Base-by-base conservation (phyloP, 1,140 invertebrate genomes). In the Diorhabda sublineata region DNA sequence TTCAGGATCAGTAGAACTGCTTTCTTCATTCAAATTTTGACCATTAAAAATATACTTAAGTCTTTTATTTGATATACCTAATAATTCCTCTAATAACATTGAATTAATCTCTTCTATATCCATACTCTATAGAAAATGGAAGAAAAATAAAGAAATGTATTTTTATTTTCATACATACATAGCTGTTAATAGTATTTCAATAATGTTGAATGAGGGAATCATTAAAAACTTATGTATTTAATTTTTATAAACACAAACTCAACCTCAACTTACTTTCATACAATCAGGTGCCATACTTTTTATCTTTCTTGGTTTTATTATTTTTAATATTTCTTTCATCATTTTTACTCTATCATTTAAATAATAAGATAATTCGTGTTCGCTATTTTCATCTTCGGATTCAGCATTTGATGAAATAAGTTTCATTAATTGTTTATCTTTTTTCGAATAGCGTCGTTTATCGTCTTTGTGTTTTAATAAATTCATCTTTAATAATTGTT, bases 281-380 rank as follows among this genome's bases (percentile, higher is more conserved):
- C 85, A 87, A 42, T 85, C 83, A 0, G 88, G 87, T 2, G 86
- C 84, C 78, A 89, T 84, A 5, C 84, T 81, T 72, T 85, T 83
- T 4, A 89, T 81, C 61, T 88, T 88, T 72, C 86, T 88, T 0
- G 83, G 81, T 75, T 87, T 88, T 0, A 89, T 77, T 0, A 85
- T 82, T 42, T 84, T 85, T 76, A 89, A 87, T 6, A 88, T 84
- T 79, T 89, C 86, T 65, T 87, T 86, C 78, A 89, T 87, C 58
- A 89, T 73, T 73, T 87, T 87, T 0, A 89, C 83, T 57, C 87
- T 78, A 72, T 89, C 87, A 61, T 88, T 85, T 3, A 87, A 83
- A 69, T 86, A 89, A 73, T 87, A 85, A 0, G 84, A 84, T 66
- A 89, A 80, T 65, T 81, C 79, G 65, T 80, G 79, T 68, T 78